Base-by-base conservation (phyloP, 2,113 vertebrate species). In the Dromiciops gliroides region DNA sequence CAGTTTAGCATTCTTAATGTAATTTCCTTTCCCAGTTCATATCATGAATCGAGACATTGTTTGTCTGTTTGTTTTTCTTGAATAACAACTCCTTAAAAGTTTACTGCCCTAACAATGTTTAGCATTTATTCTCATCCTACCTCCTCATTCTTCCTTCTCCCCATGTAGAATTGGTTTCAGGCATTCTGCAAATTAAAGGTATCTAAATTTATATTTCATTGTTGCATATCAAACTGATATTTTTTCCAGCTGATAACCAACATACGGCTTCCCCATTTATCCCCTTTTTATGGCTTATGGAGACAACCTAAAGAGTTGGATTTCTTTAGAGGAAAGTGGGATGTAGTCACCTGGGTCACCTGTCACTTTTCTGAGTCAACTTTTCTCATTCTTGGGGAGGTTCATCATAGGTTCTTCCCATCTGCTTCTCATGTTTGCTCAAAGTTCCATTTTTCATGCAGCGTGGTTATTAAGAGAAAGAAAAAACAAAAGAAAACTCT, bases 161-260 rank as follows among this genome's bases (percentile, higher is more conserved):
- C 90, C 9, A 8, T 50, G 52, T 28, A 89, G 48, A 93, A 8
- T 56, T 96, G 89, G 50, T 93, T 94, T 91, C 19, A 93, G 0
- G 22, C 94, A 52, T 50, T 94, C 56, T 93, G 0, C 92, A 14
- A 56, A n/a, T 52, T 14, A 23, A 96, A 92, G 53, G 4, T 5
- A 60, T 95, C 19, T 48, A 91, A 60, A 67, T 92, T 24, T 89
- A 1, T 92, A 19, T 93, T 93, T 95, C 95, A 50, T 48, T 53
- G 51, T 93, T 31, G 44, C 28, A 8, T 90, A 48, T 91, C 37
- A 93, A 91, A 95, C 94, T 95, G 48, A 49, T 94, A 14, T 89
- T 0, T 75, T 91, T 92, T n/a, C 60, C 19, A 83, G n/a, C 0
- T 83, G 67, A 83, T 37, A 44, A 8, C n/a, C 44, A n/a, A 23